phyloP scores from a whole-genome alignment of 2,797 vertebrate species.

The Chanos chanos region DNA sequence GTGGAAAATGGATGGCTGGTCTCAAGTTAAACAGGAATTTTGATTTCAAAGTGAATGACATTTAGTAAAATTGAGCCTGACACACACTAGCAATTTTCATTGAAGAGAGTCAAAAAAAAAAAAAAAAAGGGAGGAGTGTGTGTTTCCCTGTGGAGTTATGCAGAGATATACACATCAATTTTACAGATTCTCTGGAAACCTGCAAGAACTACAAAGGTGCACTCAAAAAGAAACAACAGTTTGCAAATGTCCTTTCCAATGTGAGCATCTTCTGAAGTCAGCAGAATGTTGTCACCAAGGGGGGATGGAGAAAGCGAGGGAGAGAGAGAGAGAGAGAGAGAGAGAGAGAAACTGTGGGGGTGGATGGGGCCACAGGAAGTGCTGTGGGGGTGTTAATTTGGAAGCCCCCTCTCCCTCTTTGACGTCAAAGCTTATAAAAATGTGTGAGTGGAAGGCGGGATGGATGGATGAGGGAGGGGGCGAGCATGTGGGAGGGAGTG shows the following conservation, averaged over 20 bases:
- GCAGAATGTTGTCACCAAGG: constrained; percentile 49
- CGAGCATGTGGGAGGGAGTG: constrained; percentile 79
- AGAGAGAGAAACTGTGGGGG: constrained; percentile 59
- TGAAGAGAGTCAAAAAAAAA: neutral
- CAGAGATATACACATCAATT: no score
- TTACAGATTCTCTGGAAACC: neutral
- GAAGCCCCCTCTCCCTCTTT: constrained; percentile 58
- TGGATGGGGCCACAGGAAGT: constrained; percentile 62
- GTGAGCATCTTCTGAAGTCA: constrained; percentile 25
- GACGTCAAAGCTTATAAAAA: constrained; percentile 72
- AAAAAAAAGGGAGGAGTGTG: no score
- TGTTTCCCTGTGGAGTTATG: no score
- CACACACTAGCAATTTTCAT: no score
- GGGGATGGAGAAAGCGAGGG: constrained; percentile 37
- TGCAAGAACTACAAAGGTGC: constrained; percentile 11
- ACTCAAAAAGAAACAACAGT: constrained; percentile 38
- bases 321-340: constrained; percentile 52
- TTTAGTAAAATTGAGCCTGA: no score
- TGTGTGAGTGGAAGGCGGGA: constrained; percentile 74
- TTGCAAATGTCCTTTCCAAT: constrained; percentile 39
- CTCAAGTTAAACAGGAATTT: no score
- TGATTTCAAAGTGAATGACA: no score
- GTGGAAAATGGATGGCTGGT: no score
- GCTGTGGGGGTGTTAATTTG: constrained; percentile 65
- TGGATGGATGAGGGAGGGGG: constrained; percentile 75